Evolutionary conservation across 2,888 invertebrate genomes (phyloP), one percentile per base, ranked within the genome.

Genomic region (Vanessa cardui): DNA sequence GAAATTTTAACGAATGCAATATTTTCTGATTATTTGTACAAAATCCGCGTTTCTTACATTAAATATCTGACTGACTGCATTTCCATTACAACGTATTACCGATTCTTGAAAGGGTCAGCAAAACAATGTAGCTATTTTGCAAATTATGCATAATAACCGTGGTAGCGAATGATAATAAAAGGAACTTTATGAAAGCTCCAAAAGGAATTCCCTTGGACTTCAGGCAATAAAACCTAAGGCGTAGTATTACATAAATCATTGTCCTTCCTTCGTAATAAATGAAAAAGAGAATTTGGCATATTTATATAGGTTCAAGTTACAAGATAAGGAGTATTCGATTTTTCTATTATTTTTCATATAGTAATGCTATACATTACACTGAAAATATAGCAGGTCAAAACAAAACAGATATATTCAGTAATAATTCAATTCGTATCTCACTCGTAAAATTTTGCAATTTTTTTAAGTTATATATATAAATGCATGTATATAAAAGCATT

Each of bases 221-320:
- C 74, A 68, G 79, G 84, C 85, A 89, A 88, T 90, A 90, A 88
- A 89, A 88, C 78, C 85, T 85, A 82, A 83, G 82, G 82, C 80
- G 83, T 83, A 82, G 79, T 83, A 86, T 88, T 87, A 85, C 86
- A 88, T 90, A 89, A 90, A 90, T 89, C 89, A 89, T 89, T 83
- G 81, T 83, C 82, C 84, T 85, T 78, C 79, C 79, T 77, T 77
- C 76, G 83, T 84, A 85, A 88, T 87, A 89, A 89, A 89, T 85
- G 87, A 83, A 86, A 84, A 86, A 84, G 80, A 80, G 79, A 82
- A 83, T 84, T 85, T 80, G 83, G 82, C 76, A 79, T 83, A 80
- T 83, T 83, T 81, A 68, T 58, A 59, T 21, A 16, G 68, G 64
- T 45, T 33, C 67, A 77, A 76, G 75, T 73, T 50, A 73, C 12